Percentiles rank a stretch among this genome's conserved stretches.
Evolutionary conservation across 2,113 vertebrate species (phyloP).

Genomic region (Etheostoma spectabile): DNA sequence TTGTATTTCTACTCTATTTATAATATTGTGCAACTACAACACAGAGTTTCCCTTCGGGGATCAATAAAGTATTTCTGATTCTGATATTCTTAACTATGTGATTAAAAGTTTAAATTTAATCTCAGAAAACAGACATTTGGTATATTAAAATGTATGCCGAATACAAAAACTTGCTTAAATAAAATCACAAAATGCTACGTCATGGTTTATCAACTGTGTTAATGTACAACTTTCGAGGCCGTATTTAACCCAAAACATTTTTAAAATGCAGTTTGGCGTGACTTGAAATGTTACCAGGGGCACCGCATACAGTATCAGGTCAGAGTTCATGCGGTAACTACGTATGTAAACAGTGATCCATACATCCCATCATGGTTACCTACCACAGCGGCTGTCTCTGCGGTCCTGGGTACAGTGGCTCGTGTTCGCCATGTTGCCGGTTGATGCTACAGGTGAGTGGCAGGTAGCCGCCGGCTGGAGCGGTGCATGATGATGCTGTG

Average conservation of each 20-base stretch:
- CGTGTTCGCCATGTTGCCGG: conserved; percentile 70
- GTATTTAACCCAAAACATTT: rapidly evolving
- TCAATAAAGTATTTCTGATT: too few species aligned
- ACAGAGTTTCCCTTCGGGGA: too few species aligned
- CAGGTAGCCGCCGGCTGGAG: conserved; percentile 54
- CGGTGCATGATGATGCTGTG: conserved; percentile 72
- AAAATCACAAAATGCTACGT: rapidly evolving
- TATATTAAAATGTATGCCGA: neutral
- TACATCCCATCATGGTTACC: neutral
- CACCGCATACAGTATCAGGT: neutral
- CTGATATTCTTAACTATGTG: neutral
- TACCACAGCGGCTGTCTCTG: conserved; percentile 59
- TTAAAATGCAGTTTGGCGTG: conserved; percentile 8
- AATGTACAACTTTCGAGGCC: rapidly evolving
- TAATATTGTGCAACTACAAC: too few species aligned
- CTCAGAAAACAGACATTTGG: neutral
- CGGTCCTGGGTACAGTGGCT: conserved; percentile 48
- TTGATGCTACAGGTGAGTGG: conserved; percentile 77
- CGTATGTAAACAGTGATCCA: neutral
- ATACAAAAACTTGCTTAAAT: neutral
- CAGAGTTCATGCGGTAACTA: neutral
- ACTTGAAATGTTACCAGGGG: neutral
- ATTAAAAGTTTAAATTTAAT: neutral
- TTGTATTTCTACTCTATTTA: too few species aligned
- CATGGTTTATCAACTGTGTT: rapidly evolving